Evolutionary conservation across 35 echinoderm and acorn worm species (phyloP).

Genomic region (Hemicentrotus pulcherrimus): DNA sequence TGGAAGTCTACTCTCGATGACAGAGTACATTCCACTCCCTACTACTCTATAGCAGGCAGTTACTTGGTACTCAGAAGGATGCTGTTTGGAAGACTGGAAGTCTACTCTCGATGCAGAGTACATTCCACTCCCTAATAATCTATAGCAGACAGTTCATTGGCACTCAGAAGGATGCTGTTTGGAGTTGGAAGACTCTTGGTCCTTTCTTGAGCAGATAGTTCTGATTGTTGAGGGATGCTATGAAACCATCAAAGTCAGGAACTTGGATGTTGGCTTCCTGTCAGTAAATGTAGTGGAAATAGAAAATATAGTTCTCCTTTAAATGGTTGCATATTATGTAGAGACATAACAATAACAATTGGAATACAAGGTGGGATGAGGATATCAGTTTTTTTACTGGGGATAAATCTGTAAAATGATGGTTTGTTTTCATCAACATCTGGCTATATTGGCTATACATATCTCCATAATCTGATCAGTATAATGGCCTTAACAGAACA

Average conservation of each 20-base stretch:
- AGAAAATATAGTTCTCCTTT: neutral
- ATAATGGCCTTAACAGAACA: no score
- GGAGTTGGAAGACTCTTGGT: slow-evolving; percentile 90
- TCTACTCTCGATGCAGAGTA: neutral
- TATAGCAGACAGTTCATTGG: neutral
- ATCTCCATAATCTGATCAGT: no score
- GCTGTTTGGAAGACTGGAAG: no score
- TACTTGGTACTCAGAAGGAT: neutral
- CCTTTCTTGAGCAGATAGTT: slow-evolving; percentile 95
- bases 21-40: neutral
- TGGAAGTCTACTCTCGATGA: neutral
- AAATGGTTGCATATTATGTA: no score
- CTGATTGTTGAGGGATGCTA: slow-evolving; percentile 96
- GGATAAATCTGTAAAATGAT: no score
- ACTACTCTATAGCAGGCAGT: neutral
- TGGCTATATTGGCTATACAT: no score
- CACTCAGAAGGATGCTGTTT: slow-evolving; percentile 75
- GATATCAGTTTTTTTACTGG: no score
- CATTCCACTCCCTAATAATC: neutral
- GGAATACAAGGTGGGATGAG: no score
- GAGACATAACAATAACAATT: no score
- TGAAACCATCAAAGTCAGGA: slow-evolving; percentile 91
- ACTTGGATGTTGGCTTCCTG: slow-evolving; percentile 85
- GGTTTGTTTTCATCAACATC: no score
- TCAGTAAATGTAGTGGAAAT: slow-evolving; percentile 22